Evolutionary conservation across 2,797 vertebrate species (phyloP).

Genomic region (Bradypus variegatus): DNA sequence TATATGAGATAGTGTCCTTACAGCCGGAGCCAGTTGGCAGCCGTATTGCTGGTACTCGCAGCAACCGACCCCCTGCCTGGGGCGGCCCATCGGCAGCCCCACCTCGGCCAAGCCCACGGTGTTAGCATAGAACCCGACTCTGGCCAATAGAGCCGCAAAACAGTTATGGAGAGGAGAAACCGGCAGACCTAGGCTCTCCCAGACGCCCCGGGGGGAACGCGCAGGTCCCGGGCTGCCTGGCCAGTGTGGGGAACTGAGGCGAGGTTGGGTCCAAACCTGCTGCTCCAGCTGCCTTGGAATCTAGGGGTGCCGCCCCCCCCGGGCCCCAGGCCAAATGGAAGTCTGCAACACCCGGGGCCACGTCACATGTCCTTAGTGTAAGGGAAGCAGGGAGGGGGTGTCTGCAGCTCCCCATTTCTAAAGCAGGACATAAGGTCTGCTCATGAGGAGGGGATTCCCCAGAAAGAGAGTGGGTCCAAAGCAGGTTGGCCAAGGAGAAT

Average conservation of each 20-base stretch:
- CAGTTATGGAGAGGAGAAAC: accelerated
- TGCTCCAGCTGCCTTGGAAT: not conserved
- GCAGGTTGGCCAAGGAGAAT: not conserved
- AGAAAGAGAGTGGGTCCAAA: not conserved
- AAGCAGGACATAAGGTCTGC: accelerated
- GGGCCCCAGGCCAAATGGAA: too few species aligned
- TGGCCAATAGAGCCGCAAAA: not conserved
- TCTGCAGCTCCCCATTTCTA: too few species aligned
- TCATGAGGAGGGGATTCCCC: not conserved
- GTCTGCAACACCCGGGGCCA: not conserved
- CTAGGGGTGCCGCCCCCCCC: too few species aligned
- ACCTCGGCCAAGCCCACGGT: accelerated
- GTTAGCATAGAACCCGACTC: not conserved
- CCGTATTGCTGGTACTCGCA: not conserved
- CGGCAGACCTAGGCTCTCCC: too few species aligned
- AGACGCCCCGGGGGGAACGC: not conserved
- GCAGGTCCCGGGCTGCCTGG: not conserved
- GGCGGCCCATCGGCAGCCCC: accelerated
- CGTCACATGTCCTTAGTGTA: not conserved
- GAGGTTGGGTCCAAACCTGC: not conserved
- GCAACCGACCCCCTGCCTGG: not conserved
- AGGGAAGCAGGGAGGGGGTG: not conserved
- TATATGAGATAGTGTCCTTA: accelerated
- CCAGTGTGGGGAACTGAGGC: not conserved
- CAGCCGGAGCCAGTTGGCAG: too few species aligned